Conservation (phyloP, 1,140 invertebrate species). For the Camponotus pennsylvanicus region DNA sequence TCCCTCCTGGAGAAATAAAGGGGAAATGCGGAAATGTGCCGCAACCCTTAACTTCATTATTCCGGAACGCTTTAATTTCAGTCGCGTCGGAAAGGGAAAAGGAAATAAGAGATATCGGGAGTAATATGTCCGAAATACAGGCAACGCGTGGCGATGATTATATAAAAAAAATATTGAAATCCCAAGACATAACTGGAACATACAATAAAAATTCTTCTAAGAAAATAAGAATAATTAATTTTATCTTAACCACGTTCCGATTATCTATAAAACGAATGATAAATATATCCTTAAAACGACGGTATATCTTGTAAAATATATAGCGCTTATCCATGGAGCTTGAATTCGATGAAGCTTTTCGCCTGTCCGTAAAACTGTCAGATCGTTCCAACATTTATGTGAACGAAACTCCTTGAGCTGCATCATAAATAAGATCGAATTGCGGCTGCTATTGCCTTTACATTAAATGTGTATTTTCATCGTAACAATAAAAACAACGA, state of each 20-base stretch:
- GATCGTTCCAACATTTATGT: constrained; percentile 40
- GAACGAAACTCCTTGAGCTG: constrained; percentile 25
- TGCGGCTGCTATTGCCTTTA: not conserved
- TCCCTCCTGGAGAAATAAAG: constrained; percentile 54
- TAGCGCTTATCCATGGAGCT: constrained; percentile 1
- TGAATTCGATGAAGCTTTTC: constrained; percentile 22
- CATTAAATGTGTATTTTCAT: not conserved
- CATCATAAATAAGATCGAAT: constrained; percentile 19
- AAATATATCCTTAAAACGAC: not conserved
- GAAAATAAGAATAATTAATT: constrained; percentile 8
- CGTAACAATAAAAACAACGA: not conserved
- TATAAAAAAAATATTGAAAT: constrained; percentile 8
- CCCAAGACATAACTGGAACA: not conserved
- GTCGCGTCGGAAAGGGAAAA: constrained; percentile 14
- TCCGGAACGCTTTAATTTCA: constrained; percentile 71
- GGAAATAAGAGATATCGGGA: constrained; percentile 35
- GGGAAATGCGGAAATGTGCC: constrained; percentile 61
- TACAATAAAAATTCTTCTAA: not conserved
- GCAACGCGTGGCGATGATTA: constrained; percentile 22
- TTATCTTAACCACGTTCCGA: not conserved
- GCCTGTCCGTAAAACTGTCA: constrained; percentile 42
- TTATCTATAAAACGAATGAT: not conserved
- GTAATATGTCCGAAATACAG: constrained; percentile 43
- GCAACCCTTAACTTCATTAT: constrained; percentile 74
- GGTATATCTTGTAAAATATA: constrained; percentile 20